A percentile compares a stretch with the other conserved stretches of the same genome.
These are phyloP conservation scores for Drosophila pegasa DNA, from an alignment of 2,888 invertebrate species.

Conservation along the genomic window DNA sequence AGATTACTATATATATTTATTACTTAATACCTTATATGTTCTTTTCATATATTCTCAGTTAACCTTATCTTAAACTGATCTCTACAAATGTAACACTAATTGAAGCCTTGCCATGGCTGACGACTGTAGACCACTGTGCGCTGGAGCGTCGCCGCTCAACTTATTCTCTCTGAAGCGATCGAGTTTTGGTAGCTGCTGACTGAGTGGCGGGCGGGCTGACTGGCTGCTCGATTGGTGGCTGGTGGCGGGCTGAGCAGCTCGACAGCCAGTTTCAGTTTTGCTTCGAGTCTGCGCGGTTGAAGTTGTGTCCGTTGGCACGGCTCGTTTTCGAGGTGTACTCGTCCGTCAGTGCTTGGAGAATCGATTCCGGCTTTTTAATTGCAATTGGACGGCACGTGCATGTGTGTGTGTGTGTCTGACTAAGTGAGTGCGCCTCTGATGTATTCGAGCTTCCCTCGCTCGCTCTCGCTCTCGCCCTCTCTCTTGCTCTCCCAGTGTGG, in stretches of 20 bases:
- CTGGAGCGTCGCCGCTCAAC: constrained; percentile 51
- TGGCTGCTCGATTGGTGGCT: constrained; percentile 17
- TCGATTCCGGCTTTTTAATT: constrained; percentile 73
- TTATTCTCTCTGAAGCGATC: constrained; percentile 70
- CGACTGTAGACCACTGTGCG: constrained; percentile 55
- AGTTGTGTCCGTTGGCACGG: constrained; percentile 53
- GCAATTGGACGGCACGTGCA: constrained; percentile 72
- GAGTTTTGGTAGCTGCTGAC: constrained; percentile 63
- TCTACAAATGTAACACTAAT: background rate
- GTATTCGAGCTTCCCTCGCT: constrained; percentile 4
- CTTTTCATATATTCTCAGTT: background rate
- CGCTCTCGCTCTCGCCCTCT: background rate
- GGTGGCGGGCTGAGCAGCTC: constrained; percentile 26
- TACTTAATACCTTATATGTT: too few species aligned
- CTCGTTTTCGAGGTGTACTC: constrained; percentile 47
- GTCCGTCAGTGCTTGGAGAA: constrained; percentile 65
- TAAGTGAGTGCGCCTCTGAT: constrained; percentile 14
- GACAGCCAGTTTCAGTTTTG: constrained; percentile 70
- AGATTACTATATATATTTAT: too few species aligned
- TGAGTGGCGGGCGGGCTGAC: background rate
- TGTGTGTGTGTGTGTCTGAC: constrained; percentile 11
- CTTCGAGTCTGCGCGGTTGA: constrained; percentile 71
- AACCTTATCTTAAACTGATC: background rate
- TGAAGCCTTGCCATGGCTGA: background rate
- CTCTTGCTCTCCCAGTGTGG: background rate